phyloP scores from a whole-genome alignment of 2,797 vertebrate genomes.

The Scolopax bukidnonensis region DNA sequence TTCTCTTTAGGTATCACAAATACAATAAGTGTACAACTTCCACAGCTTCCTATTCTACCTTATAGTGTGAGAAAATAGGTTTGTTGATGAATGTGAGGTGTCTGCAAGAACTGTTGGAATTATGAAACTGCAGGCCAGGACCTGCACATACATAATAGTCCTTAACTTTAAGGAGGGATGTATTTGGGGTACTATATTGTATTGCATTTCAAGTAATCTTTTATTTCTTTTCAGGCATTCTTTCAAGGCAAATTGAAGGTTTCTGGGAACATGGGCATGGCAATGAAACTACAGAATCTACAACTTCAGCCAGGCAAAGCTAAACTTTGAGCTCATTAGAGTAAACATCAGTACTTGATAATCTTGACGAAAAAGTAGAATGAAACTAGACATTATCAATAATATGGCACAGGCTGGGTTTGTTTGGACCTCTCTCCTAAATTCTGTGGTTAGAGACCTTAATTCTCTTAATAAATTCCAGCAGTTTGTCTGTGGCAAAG shows the following conservation, averaged over 20 bases:
- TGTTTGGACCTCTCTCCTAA: constrained; percentile 45
- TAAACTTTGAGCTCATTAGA: constrained; percentile 84
- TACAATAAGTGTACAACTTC: background rate
- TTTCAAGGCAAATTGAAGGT: constrained; percentile 95
- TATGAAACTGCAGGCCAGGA: background rate
- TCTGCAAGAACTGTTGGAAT: background rate
- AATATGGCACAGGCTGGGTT: background rate
- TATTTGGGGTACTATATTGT: background rate
- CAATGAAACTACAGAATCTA: constrained; percentile 93
- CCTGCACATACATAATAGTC: background rate
- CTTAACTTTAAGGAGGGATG: background rate
- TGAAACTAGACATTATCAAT: constrained; percentile 52
- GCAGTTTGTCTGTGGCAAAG: constrained; percentile 40
- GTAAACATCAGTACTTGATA: constrained; percentile 43
- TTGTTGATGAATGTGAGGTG: background rate
- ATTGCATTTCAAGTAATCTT: background rate
- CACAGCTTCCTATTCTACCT: background rate
- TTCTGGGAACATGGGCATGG: constrained; percentile 91
- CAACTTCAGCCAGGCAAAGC: constrained; percentile 88
- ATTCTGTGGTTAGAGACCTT: constrained; percentile 45
- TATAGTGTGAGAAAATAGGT: background rate
- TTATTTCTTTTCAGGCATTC: constrained; percentile 85
- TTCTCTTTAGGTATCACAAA: background rate
- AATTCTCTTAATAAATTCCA: constrained; percentile 40
- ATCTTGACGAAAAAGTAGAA: constrained; percentile 45